Evolutionary conservation across 2,797 vertebrate genomes (phyloP).

Genomic region (Salmo trutta): DNA sequence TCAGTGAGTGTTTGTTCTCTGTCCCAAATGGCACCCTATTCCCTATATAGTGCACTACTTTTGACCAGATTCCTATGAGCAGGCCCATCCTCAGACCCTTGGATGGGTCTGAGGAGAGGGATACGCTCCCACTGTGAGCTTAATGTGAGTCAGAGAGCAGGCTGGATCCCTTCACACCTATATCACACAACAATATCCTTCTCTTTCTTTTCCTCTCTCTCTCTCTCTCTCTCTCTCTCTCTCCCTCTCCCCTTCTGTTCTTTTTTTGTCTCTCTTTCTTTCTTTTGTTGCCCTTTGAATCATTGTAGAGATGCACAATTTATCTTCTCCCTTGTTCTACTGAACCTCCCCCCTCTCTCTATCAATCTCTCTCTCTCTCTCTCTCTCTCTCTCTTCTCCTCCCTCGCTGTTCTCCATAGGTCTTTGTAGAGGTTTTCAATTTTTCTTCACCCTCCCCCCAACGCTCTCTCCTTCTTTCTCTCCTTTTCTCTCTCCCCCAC

Average conservation of each 20-base stretch:
- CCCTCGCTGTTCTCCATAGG: constrained; percentile 12
- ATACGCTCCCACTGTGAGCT: constrained; percentile 41
- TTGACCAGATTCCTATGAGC: not conserved
- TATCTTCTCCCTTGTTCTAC: not conserved
- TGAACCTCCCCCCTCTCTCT: constrained; percentile 6
- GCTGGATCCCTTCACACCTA: constrained; percentile 20
- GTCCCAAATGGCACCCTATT: constrained; percentile 21
- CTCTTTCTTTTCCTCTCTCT: constrained; percentile 24
- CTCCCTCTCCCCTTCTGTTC: constrained; percentile 20
- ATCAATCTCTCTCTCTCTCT: constrained; percentile 27
- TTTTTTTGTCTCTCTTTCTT: not conserved
- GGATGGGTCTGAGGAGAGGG: constrained; percentile 29
- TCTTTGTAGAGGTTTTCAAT: constrained; percentile 38
- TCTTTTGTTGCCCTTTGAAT: constrained; percentile 7
- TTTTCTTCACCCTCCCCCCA: constrained; percentile 20
- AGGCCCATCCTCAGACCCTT: constrained; percentile 10
- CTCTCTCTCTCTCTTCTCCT: not conserved
- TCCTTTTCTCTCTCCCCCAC: not conserved
- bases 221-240: not conserved
- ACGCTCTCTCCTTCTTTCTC: not conserved
- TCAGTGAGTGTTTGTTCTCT: constrained; percentile 48
- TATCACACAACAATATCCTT: constrained; percentile 14
- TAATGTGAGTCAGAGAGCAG: constrained; percentile 26
- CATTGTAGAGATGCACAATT: not conserved
- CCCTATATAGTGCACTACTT: not conserved